Evolutionary conservation across 2,113 vertebrate genomes (phyloP), one percentile per base, ranked within the genome.

Genomic region (Scatophagus argus): DNA sequence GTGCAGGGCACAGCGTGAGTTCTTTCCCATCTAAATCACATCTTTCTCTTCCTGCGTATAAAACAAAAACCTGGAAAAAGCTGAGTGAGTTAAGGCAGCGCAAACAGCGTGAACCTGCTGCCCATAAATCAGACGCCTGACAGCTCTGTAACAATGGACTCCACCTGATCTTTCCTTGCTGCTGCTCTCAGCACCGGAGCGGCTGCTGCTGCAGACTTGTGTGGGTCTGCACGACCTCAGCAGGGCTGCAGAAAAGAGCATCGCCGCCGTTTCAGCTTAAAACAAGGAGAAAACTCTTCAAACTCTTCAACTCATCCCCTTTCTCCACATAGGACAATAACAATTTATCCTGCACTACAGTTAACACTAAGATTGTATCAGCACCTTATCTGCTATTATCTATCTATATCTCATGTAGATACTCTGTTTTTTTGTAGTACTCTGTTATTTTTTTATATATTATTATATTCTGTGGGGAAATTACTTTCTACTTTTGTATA

Each of bases 131-230:
- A 81, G 27, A 52, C 25, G 21, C n/a, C 25, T 65, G 78, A 55
- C 81, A 79, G 77, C 83, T 77, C 43, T 43, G 41, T 56, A 88
- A 89, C 74, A 82, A 85, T 85, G 68, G 83, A 81, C 84, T 87
- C 64, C 73, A 80, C 72, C 81, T 88, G 86, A 93, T 90, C 89
- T 92, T 79, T 80, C 61, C 59, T 69, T 77, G 77, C 79, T 88
- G 85, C 85, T 73, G 88, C 70, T 72, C 72, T 86, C 84, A 82
- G 77, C 72, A 77, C 69, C 62, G 49, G 55, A 64, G 59, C 46
- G 14, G 3, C 25, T 36, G n/a, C 72, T 68, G 80, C 69, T 68
- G 77, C 77, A 61, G 64, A 59, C 59, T 21, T 27, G 52, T 47
- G 69, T 1, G 66, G 85, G 82, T 49, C 55, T 27, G 47, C 6